These are phyloP conservation scores for Lethenteron camtschaticum DNA, from an alignment of 2,113 vertebrate species.

Conservation along the genomic window DNA sequence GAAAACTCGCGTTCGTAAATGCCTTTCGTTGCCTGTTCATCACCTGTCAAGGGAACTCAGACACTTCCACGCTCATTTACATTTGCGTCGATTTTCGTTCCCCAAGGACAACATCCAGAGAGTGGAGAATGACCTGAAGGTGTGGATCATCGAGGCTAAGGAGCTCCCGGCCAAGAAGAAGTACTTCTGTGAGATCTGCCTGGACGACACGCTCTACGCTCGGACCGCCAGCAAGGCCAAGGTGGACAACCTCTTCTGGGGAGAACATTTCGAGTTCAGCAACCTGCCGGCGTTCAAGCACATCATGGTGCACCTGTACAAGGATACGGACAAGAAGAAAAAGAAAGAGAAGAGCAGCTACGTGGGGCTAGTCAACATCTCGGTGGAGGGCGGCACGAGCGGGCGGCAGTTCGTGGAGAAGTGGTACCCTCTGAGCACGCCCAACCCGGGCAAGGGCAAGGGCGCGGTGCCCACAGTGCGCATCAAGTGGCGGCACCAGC, in stretches of 20 bases:
- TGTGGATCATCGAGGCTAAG: conserved; percentile 96
- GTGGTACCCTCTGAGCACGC: conserved; percentile 90
- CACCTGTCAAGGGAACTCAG: too few species aligned
- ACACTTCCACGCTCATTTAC: too few species aligned
- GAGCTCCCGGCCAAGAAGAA: conserved; percentile 80
- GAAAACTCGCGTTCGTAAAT: too few species aligned
- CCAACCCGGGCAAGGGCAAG: conserved; percentile 59
- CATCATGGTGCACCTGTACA: conserved; percentile 85
- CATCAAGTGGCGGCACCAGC: conserved; percentile 80
- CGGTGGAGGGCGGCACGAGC: conserved; percentile 34
- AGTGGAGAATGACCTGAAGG: conserved; percentile 57
- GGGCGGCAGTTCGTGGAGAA: conserved; percentile 82
- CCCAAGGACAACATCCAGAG: conserved; percentile 65
- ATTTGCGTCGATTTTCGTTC: conserved; percentile 8
- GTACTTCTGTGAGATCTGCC: conserved; percentile 90
- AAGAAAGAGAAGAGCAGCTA: conserved; percentile 97
- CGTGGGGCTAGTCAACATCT: conserved; percentile 75
- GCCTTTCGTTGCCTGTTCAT: too few species aligned
- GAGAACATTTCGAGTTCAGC: conserved; percentile 76
- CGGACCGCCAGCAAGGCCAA: conserved; percentile 87
- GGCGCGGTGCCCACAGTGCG: conserved; percentile 63
- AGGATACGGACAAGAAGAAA: conserved; percentile 75
- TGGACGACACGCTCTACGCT: conserved; percentile 77
- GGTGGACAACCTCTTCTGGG: conserved; percentile 82
- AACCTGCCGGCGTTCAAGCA: conserved; percentile 44